These are phyloP conservation scores for Crax fasciolata DNA, from an alignment of 2,797 vertebrate species.

Conservation along the genomic window DNA sequence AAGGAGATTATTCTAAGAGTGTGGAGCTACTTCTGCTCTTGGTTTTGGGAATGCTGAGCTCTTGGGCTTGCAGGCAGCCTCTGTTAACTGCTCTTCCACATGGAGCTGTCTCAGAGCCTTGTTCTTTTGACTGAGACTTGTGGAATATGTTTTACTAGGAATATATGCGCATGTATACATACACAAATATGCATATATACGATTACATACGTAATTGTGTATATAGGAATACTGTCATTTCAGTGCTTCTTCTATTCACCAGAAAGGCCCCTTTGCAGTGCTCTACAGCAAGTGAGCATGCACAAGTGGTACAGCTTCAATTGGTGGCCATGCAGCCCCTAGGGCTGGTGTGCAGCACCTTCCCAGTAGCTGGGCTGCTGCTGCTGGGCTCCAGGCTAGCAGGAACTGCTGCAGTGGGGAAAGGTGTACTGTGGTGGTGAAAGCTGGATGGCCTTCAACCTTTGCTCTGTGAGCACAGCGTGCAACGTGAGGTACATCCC, in stretches of 20 bases:
- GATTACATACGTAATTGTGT: fast-evolving
- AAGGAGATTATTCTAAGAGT: neutral
- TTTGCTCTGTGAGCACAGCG: fast-evolving
- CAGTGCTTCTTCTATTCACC: neutral
- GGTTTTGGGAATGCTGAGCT: neutral
- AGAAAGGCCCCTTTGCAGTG: fast-evolving
- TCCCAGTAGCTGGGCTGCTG: neutral
- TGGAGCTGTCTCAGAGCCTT: neutral
- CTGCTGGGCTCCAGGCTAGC: no score
- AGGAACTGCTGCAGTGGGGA: neutral
- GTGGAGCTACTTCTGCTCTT: neutral
- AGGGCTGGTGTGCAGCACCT: fast-evolving
- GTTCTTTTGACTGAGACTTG: fast-evolving
- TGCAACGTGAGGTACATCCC: neutral
- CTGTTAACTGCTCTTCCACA: fast-evolving
- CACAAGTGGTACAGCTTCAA: fast-evolving
- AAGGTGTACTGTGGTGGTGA: fast-evolving
- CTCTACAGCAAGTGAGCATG: fast-evolving
- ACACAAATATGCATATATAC: fast-evolving
- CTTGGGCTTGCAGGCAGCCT: neutral
- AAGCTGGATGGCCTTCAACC: neutral
- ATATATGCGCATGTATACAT: fast-evolving
- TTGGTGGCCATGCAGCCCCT: fast-evolving
- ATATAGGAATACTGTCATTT: fast-evolving
- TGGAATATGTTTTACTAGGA: neutral